Evolutionary conservation across 35 echinoderm and acorn worm species (phyloP).

Genomic region (Ptychodera flava): DNA sequence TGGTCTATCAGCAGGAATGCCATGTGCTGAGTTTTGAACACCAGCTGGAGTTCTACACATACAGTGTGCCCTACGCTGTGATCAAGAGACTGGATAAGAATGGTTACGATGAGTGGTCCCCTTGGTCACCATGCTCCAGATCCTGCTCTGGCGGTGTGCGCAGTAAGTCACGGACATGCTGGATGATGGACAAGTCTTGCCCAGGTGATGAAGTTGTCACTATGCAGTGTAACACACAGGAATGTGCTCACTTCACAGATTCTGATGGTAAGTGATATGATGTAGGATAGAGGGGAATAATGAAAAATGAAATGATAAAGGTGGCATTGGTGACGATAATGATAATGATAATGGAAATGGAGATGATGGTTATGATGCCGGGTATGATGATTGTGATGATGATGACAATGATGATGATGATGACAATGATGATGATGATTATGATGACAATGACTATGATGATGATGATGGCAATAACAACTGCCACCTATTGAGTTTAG

Average conservation of each 20-base stretch:
- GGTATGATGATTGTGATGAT: no score
- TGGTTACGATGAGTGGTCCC: background rate
- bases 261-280: background rate
- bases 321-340: no score
- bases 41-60: background rate
- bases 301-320: no score
- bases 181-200: background rate
- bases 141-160: background rate
- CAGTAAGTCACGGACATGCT: background rate
- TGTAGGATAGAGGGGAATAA: no score
- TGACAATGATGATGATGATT: no score
- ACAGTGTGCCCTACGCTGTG: background rate
- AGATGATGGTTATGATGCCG: no score
- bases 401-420: no score
- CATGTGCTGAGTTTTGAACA: background rate
- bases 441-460: no score
- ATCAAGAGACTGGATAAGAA: background rate
- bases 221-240: background rate
- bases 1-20: background rate
- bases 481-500: no score
- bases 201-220: background rate
- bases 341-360: no score
- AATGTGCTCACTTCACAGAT: background rate
- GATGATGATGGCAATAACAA: no score
- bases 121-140: background rate